Evolutionary conservation across 2,797 vertebrate genomes (phyloP), one percentile per base, ranked within the genome.

Genomic region (Sebastiscus tertius): DNA sequence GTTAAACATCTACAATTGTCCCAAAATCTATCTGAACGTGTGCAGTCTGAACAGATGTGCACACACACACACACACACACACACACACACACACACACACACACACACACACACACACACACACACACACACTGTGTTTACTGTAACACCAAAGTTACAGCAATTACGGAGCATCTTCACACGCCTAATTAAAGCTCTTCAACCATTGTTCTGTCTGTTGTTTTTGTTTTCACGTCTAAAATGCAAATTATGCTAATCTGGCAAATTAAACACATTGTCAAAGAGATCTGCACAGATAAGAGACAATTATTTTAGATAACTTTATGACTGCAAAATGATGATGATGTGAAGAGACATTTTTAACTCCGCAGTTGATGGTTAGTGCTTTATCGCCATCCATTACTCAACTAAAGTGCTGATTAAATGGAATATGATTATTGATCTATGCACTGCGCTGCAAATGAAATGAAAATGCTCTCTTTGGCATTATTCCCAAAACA

Each of bases 221-320:
- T 70, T 86, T 89, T 84, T 69, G 63, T 80, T 89, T 88, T 90
- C 80, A 82, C 88, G 68, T 88, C 64, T 66, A 80, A 69, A 67
- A 75, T 81, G 83, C 58, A 87, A 85, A 93, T 95, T 67, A 88
- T 81, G 82, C 70, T 88, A 93, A 93, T 91, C 71, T 71, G 52
- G n/a, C 60, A 81, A 93, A 93, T 93, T 88, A 88, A 90, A 92
- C 77, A 90, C 34, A 78, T 77, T 80, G 67, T 91, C 75, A 91
- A 89, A 92, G 84, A 88, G 80, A 90, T 77, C 85, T 1, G 12
- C 84, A 79, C 79, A 59, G 83, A 93, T 78, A 22, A 88, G 78
- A 89, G 70, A 70, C 63, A 87, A 86, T 88, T 65, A 36, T 72
- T 12, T 80, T 26, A 29, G 65, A 70, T 54, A 31, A 42, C 54